Evolutionary conservation across 2,797 vertebrate genomes (phyloP), one percentile per base, ranked within the genome.

Genomic region (Rhynchotus rufescens): DNA sequence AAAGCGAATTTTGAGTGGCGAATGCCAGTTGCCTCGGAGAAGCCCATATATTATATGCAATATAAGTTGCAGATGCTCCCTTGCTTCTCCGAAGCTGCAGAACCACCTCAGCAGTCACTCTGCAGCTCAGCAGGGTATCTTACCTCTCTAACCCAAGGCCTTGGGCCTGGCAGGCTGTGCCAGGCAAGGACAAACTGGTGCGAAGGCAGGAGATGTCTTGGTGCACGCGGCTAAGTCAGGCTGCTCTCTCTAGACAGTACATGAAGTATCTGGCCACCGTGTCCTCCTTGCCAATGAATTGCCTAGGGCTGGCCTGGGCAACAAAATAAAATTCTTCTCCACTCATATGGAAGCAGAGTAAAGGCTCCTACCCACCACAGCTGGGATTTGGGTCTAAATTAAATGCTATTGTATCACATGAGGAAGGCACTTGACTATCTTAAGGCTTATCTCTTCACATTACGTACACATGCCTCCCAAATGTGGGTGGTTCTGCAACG

Each of bases 381-480:
- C 45, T 44, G 36, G 14, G 52, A 81, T 77, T 88, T 72, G 34
- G 22, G 13, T 75, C 66, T 68, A 71, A 86, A 78, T 68, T 66
- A 15, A 7, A 83, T 8, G 57, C 21, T 40, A 3, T n/a, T 42
- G 66, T 22, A 40, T 57, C 9, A 82, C 7, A 42, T 56, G 67
- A 4, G 62, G 30, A 26, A 12, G 51, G 5, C 25, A 56, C 49
- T 87, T 74, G 49, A 13, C 4, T 52, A 28, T 56, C 52, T 52
- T 61, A 75, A 77, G 85, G 28, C 8, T 45, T 30, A 61, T 51
- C 93, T 79, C 30, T 76, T 85, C 32, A 90, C 52, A 57, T 16
- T 47, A 30, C 15, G 15, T 34, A 10, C 45, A 59, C 20, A 4
- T 2, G 3, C 21, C 62, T 72, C 36, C 71, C 40, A 80, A 92